Evolutionary conservation across 2,797 vertebrate species (phyloP), one percentile per base, ranked within the genome.

Genomic region (Chaunax sp.): DNA sequence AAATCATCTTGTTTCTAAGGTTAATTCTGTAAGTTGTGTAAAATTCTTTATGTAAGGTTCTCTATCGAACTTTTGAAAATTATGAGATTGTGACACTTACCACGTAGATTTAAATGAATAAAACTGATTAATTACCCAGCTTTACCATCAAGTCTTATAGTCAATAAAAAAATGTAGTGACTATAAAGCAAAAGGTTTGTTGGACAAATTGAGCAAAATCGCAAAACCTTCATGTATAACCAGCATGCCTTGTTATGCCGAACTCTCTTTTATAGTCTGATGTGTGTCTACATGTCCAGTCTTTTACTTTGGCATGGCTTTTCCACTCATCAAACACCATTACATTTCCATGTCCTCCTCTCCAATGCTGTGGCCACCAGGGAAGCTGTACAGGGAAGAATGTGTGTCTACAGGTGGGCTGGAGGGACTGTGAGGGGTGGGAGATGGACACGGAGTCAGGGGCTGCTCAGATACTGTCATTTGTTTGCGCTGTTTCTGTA

Each of bases 271-370:
- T 46, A 18, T 2, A 51, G 60, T 69, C 30, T 62, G 57, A 23
- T 45, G 5, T 41, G 19, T 22, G 16, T 45, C 51, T 26, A 19
- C 33, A 22, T 41, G 37, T 86, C 55, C 60, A 70, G 67, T 75
- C 69, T 61, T 67, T 69, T 33, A 41, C 68, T 79, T 84, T 78
- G 65, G 50, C 46, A 8, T 62, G 51, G 12, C 58, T 74, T 70
- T 38, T 61, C 25, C 38, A 62, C 13, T 66, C 35, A 18, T 28
- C 33, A 40, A 59, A 44, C 30, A 30, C 35, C 0, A 1, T 89
- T 82, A 94, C 82, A 95, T 90, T 76, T 95, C 94, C 94, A 95
- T 95, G 76, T 94, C 94, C 83, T 95, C 94, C 75, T 94, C 94
- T 2, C 82, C 85, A 6, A 86, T 84, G 70, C 55, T 84, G 61